phyloP scores from a whole-genome alignment of 2,113 vertebrate genomes.

The Chrysemys picta region DNA sequence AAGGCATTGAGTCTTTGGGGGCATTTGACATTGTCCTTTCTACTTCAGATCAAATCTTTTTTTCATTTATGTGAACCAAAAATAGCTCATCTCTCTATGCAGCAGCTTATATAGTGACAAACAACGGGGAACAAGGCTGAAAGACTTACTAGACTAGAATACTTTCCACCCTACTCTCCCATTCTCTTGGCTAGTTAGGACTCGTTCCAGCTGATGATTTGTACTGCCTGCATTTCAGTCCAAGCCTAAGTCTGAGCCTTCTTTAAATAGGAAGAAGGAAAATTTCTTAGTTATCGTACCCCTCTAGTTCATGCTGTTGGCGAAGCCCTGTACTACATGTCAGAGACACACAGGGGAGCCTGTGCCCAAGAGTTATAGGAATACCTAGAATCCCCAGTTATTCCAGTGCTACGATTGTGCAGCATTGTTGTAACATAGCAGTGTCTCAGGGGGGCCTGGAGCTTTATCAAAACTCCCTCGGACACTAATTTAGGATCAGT shows the following conservation, averaged over 20 bases:
- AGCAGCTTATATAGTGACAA: neutral
- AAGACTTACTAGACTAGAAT: neutral
- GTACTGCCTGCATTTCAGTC: neutral
- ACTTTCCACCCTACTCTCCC: neutral
- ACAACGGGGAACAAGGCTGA: neutral
- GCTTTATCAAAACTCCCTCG: neutral
- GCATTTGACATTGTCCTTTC: neutral
- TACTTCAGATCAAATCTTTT: constrained; percentile 36
- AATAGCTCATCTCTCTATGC: constrained; percentile 11
- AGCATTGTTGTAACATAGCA: accelerated
- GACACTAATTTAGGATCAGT: neutral
- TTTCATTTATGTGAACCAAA: constrained; percentile 22
- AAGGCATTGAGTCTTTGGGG: constrained; percentile 48
- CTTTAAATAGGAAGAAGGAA: neutral
- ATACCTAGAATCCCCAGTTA: neutral
- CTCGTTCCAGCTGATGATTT: neutral
- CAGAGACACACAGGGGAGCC: neutral
- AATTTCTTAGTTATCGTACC: neutral
- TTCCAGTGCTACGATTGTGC: accelerated
- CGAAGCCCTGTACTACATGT: neutral
- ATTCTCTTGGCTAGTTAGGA: neutral
- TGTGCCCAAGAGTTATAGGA: neutral
- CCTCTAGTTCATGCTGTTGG: accelerated
- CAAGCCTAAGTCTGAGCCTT: neutral
- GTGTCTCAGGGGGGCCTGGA: neutral